Base-by-base conservation (phyloP, 1,140 invertebrate genomes). In the Caerostris extrusa region DNA sequence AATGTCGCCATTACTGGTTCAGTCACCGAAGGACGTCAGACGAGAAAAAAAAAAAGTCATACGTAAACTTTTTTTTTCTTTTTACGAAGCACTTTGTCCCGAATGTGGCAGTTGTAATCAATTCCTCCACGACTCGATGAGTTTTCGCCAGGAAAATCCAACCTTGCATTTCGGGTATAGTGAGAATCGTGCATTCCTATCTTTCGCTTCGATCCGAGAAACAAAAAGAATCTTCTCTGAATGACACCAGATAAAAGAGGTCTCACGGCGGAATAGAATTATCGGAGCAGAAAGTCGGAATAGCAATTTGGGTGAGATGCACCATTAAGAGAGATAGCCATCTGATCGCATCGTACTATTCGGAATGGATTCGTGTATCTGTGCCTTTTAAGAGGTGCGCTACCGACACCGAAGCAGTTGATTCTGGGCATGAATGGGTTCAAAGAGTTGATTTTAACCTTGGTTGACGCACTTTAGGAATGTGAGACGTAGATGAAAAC, bases 201-300 rank as follows among this genome's bases (percentile, higher is more conserved):
- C 56, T 50, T 60, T n/a, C 86, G 17, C 50, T 64, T 57, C 50
- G 10, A 90, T 61, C 53, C 19, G 58, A 53, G 14, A 61, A 82
- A 91, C 69, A 81, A 91, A n/a, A 91, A 60, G 69, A 91, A 81
- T 91, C 57, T 34, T 34, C 34, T 81, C 17, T 69, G 60, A 91
- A 91, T 82, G 90, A 61, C 55, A 14, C 88, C 34, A 90, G n/a
- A 14, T 56, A 56, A 71, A 69, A 90, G 34, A 71, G 53, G 67
- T 90, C 64, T 71, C 88, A 90, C 19, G 88, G 67, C 88, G 55
- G 55, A 90, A 90, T 50, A 55, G 57, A 91, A 34, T 82, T 91
- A 91, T 55, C 90, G 90, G 71, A 82, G 90, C 90, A 91, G 53
- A 81, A 91, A 91, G 71, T 50, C 83, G 19, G 57, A 77, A 34